phyloP scores from a whole-genome alignment of 1,140 invertebrate genomes.

The Lepidostoma basale region DNA sequence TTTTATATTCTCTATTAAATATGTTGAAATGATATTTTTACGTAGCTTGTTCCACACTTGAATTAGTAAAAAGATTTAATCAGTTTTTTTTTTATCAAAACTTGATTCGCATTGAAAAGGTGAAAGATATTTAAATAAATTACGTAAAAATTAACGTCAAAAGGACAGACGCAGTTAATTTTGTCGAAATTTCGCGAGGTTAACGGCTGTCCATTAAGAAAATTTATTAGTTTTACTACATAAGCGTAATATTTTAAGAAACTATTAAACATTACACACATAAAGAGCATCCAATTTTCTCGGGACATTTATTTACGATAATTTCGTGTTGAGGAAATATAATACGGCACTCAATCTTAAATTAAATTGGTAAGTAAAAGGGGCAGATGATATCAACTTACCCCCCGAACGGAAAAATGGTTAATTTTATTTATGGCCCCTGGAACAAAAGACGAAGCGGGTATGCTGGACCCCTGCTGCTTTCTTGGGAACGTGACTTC shows the following conservation, averaged over 20 bases:
- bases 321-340: constrained; percentile 39
- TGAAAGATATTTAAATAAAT: no score
- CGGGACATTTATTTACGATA: constrained; percentile 35
- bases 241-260: background rate
- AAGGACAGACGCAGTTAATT: no score
- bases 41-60: no score
- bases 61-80: no score
- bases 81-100: no score
- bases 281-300: background rate
- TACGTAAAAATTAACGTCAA: no score
- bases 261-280: background rate
- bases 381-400: constrained; percentile 43
- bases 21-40: no score
- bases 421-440: constrained; percentile 26
- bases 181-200: no score
- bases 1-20: no score
- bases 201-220: no score
- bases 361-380: constrained; percentile 35
- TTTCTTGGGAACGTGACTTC: background rate
- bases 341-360: constrained; percentile 36
- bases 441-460: background rate
- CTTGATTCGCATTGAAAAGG: no score
- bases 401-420: constrained; percentile 22
- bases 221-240: no score
- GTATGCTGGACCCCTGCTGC: background rate